Percentiles rank a stretch among this genome's conserved stretches.
These are phyloP conservation scores for Corydoras sp. DNA, from an alignment of 2,113 vertebrate species.

Conservation along the genomic window DNA sequence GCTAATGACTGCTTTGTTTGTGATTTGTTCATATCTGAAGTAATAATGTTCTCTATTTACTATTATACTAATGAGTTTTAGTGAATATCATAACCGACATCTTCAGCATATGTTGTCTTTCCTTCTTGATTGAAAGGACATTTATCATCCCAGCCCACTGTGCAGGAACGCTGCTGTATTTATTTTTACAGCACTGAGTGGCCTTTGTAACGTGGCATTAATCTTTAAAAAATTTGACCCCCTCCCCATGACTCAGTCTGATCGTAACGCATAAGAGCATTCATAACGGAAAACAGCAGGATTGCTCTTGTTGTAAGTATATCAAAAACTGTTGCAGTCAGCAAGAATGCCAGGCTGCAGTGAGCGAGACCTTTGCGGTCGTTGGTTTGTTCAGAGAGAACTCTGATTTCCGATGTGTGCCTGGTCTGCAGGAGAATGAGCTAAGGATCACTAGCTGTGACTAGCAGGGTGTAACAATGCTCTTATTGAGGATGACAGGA, in stretches of 20 bases:
- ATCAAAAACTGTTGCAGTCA: not conserved
- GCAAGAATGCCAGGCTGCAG: not conserved
- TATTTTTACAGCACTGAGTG: not conserved
- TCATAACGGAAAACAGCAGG: not conserved
- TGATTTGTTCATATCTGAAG: too few species aligned
- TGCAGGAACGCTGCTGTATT: not conserved
- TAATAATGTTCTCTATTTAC: too few species aligned
- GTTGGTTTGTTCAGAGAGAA: constrained; percentile 1
- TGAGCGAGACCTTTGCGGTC: not conserved
- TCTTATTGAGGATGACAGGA: not conserved
- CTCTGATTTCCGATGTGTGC: not conserved
- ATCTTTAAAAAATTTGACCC: not conserved
- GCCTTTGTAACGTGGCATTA: constrained; percentile 4
- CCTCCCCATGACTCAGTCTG: not conserved
- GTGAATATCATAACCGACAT: too few species aligned
- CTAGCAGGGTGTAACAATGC: not conserved
- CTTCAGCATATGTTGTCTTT: too few species aligned
- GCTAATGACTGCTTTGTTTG: too few species aligned
- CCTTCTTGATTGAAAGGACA: too few species aligned
- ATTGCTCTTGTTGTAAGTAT: not conserved
- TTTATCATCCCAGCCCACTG: not conserved
- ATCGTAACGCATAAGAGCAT: not conserved
- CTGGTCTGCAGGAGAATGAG: not conserved
- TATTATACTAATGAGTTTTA: too few species aligned
- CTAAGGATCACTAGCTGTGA: constrained; percentile 6